Percentiles rank a stretch among this genome's conserved stretches.
Evolutionary conservation across 2,888 invertebrate genomes (phyloP).

Genomic region (Limnephilus auricula): DNA sequence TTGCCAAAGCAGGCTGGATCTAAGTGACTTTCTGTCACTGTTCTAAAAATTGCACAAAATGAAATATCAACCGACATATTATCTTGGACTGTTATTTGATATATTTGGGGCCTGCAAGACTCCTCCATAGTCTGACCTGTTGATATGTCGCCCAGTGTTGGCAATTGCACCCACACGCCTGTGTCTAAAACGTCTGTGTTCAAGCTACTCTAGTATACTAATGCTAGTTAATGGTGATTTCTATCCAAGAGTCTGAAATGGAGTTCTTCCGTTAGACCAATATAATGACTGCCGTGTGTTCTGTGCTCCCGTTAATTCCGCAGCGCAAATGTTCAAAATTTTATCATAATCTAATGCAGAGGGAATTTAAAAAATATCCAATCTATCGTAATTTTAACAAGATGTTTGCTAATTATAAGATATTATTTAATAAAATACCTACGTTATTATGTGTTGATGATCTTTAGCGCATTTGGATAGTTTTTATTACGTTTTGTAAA

Average conservation of each 20-base stretch:
- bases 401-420: background rate
- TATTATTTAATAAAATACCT: background rate
- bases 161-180: background rate
- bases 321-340: background rate
- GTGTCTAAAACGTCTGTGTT: conserved; percentile 56
- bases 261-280: background rate
- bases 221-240: background rate
- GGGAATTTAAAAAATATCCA: background rate
- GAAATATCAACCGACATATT: background rate
- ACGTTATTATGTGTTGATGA: background rate
- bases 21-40: background rate
- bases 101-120: background rate
- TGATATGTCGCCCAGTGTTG: background rate
- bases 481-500: background rate
- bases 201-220: conserved; percentile 49
- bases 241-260: conserved; percentile 19
- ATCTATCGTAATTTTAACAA: background rate
- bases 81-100: background rate
- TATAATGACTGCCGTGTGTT: background rate
- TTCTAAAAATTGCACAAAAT: background rate
- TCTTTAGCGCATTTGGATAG: background rate
- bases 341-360: background rate
- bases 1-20: background rate
- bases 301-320: background rate
- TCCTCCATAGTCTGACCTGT: background rate